Percentiles rank a stretch among this genome's conserved stretches.
Evolutionary conservation across 2,888 invertebrate species (phyloP).

Genomic region (Eulithis prunata): DNA sequence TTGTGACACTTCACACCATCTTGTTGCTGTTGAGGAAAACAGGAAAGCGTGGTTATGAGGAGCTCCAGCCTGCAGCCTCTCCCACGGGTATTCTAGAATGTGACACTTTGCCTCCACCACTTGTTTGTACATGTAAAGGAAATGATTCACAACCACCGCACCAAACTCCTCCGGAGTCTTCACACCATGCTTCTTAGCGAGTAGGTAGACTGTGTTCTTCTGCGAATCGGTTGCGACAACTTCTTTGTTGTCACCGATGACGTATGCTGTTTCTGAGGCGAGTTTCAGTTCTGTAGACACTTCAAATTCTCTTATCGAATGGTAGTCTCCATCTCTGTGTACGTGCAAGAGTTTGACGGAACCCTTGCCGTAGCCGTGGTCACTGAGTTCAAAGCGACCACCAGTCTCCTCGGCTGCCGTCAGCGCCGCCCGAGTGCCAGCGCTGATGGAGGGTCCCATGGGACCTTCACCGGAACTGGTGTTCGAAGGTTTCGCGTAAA

Average conservation of each 20-base stretch:
- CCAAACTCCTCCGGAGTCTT: conserved; percentile 91
- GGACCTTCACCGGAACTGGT: conserved; percentile 63
- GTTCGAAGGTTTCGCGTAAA: conserved; percentile 80
- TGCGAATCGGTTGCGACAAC: conserved; percentile 93
- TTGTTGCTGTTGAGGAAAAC: conserved; percentile 86
- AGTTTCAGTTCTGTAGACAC: conserved; percentile 88
- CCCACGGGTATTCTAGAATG: conserved; percentile 91
- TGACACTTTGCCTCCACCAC: conserved; percentile 88
- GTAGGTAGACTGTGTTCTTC: conserved; percentile 91
- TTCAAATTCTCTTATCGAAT: conserved; percentile 90
- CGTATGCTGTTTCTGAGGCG: conserved; percentile 88
- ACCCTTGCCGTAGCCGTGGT: conserved; percentile 90
- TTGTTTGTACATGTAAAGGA: conserved; percentile 90
- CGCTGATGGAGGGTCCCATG: conserved; percentile 15
- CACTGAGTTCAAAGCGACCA: conserved; percentile 85
- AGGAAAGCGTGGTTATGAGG: conserved; percentile 92
- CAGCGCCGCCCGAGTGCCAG: conserved; percentile 48
- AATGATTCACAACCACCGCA: conserved; percentile 89
- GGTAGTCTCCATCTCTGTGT: conserved; percentile 86
- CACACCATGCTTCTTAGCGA: conserved; percentile 91
- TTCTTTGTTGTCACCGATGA: conserved; percentile 90
- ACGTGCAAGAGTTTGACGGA: conserved; percentile 90
- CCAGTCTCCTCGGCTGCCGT: conserved; percentile 76
- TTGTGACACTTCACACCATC: conserved; percentile 88
- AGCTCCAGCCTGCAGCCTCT: conserved; percentile 83